phyloP scores from a whole-genome alignment of 2,888 invertebrate species.

The Eretmocerus hayati region DNA sequence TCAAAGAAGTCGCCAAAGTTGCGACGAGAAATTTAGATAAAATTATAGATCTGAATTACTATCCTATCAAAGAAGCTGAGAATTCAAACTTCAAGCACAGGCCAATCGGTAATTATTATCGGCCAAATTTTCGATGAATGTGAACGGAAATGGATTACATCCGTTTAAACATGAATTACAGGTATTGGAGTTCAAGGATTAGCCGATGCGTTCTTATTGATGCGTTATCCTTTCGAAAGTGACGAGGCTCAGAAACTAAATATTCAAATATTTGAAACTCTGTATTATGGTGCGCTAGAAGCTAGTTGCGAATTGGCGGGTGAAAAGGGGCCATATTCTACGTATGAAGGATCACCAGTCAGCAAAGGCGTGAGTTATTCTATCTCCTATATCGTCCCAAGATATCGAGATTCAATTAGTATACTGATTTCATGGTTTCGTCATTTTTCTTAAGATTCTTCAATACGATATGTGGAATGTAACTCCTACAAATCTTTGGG shows the following conservation, averaged over 20 bases:
- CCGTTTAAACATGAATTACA: too few relatives aligned
- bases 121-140: not conserved
- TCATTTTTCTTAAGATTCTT: slow-evolving; percentile 59
- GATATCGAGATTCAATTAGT: too few relatives aligned
- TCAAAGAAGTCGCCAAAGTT: slow-evolving; percentile 81
- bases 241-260: slow-evolving; percentile 79
- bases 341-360: slow-evolving; percentile 85
- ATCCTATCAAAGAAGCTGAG: slow-evolving; percentile 84
- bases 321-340: slow-evolving; percentile 77
- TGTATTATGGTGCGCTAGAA: slow-evolving; percentile 95
- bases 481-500: slow-evolving; percentile 77
- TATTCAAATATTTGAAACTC: slow-evolving; percentile 93
- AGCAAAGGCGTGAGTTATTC: slow-evolving; percentile 70
- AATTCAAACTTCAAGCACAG: slow-evolving; percentile 81
- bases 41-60: slow-evolving; percentile 94
- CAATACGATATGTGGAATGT: slow-evolving; percentile 99
- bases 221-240: slow-evolving; percentile 91
- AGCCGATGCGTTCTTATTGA: slow-evolving; percentile 91
- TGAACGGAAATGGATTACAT: not conserved
- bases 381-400: too few relatives aligned
- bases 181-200: slow-evolving; percentile 95
- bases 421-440: too few relatives aligned
- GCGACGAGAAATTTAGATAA: slow-evolving; percentile 89
- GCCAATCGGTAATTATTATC: slow-evolving; percentile 58
- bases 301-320: slow-evolving; percentile 91